Evolutionary conservation across 1,140 invertebrate species (phyloP).

Genomic region (Cydia pomonella): DNA sequence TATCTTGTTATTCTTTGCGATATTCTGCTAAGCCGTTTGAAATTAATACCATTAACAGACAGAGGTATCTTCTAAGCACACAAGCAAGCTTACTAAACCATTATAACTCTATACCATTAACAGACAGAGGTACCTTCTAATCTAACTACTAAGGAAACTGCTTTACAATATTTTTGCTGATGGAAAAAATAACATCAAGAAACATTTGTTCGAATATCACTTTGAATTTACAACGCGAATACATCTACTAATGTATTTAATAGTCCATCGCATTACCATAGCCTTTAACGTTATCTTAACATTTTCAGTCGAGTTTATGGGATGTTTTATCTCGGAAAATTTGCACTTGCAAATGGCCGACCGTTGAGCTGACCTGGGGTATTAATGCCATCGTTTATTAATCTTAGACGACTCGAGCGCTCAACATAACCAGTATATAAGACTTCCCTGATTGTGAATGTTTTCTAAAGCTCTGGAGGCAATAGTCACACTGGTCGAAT

Average conservation of each 20-base stretch:
- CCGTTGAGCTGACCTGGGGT: slow-evolving; percentile 36
- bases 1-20: too few species aligned
- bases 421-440: not conserved
- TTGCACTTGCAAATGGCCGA: slow-evolving; percentile 75
- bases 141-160: too few species aligned
- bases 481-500: not conserved
- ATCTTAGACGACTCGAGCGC: not conserved
- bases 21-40: too few species aligned
- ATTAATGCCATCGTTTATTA: slow-evolving; percentile 1
- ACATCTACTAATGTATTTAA: not conserved
- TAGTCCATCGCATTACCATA: slow-evolving; percentile 16
- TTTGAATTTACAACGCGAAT: not conserved
- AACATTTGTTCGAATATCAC: not conserved
- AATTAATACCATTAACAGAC: too few species aligned
- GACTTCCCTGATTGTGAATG: not conserved
- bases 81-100: too few species aligned
- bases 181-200: not conserved
- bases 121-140: too few species aligned
- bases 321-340: slow-evolving; percentile 74
- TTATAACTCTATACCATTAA: too few species aligned
- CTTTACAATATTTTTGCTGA: too few species aligned
- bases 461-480: not conserved
- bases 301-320: slow-evolving; percentile 57
- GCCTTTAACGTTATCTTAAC: slow-evolving; percentile 18
- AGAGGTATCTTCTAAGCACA: too few species aligned